Evolutionary conservation across 2,888 invertebrate genomes (phyloP).

Genomic region (Caenorhabditis imperialis): DNA sequence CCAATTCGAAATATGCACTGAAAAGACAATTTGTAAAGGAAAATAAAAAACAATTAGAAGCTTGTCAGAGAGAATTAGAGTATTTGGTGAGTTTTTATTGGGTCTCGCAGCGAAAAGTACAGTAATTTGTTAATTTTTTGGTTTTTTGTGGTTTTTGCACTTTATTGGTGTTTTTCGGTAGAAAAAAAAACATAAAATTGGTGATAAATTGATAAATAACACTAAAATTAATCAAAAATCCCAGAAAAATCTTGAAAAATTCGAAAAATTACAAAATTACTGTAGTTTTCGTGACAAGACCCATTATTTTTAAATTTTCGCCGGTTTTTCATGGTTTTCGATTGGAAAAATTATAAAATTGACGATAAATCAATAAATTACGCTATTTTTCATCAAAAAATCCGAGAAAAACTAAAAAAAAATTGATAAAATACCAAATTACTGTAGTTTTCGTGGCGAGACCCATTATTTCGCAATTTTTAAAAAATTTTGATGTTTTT

Average conservation of each 20-base stretch:
- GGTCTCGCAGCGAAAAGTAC: constrained; percentile 3
- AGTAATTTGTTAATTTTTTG: neutral
- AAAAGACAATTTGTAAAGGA: constrained; percentile 94
- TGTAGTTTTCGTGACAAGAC: too few relatives aligned
- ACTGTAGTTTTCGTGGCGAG: too few relatives aligned
- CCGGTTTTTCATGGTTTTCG: too few relatives aligned
- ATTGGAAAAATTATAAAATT: too few relatives aligned
- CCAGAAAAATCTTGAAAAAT: neutral
- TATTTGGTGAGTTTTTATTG: constrained; percentile 85
- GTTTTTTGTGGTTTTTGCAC: neutral
- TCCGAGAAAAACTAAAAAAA: too few relatives aligned
- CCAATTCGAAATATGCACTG: constrained; percentile 86
- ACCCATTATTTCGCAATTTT: neutral
- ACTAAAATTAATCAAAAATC: neutral
- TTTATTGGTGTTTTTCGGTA: neutral
- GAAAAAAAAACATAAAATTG: neutral
- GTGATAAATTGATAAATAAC: too few relatives aligned
- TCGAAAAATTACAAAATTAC: neutral
- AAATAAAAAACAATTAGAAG: constrained; percentile 85
- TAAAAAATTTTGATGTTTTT: neutral
- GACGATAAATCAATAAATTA: too few relatives aligned
- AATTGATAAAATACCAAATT: too few relatives aligned
- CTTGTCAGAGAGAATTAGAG: constrained; percentile 91
- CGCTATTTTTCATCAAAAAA: too few relatives aligned
- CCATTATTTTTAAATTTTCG: too few relatives aligned